Percentiles rank a stretch among this genome's conserved stretches.
These are phyloP conservation scores for Ctena decussata DNA, from an alignment of 2,888 invertebrate species.

Conservation along the genomic window DNA sequence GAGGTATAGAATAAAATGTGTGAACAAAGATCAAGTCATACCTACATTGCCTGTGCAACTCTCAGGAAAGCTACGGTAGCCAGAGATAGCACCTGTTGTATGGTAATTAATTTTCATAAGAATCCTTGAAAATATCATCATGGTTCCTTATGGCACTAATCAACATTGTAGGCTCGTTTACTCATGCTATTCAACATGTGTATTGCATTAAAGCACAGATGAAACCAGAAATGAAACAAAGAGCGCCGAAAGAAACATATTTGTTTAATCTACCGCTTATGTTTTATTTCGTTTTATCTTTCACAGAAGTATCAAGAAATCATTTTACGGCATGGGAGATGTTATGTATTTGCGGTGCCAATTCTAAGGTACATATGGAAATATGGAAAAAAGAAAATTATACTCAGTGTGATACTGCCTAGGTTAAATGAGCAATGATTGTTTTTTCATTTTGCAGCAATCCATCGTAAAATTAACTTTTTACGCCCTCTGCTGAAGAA, in stretches of 20 bases:
- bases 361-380: background rate
- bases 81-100: background rate
- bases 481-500: background rate
- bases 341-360: background rate
- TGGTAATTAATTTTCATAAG: slow-evolving; percentile 15
- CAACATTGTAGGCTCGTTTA: background rate
- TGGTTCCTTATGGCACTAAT: slow-evolving; percentile 14
- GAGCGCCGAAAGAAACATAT: background rate
- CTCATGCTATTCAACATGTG: background rate
- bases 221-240: background rate
- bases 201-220: slow-evolving; percentile 4
- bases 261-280: background rate
- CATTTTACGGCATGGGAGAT: background rate
- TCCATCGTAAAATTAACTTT: background rate
- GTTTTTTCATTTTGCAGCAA: no score
- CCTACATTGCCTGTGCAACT: no score
- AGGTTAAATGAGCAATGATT: background rate
- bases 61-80: background rate
- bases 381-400: background rate
- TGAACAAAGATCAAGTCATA: no score
- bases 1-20: no score
- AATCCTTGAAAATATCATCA: background rate
- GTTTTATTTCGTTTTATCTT: slow-evolving; percentile 7
- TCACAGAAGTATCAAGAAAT: slow-evolving; percentile 6
- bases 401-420: background rate